A percentile compares a stretch with the other conserved stretches of the same genome.
Evolutionary conservation across 2,113 vertebrate genomes (phyloP).

Genomic region (Hiodon alosoides): DNA sequence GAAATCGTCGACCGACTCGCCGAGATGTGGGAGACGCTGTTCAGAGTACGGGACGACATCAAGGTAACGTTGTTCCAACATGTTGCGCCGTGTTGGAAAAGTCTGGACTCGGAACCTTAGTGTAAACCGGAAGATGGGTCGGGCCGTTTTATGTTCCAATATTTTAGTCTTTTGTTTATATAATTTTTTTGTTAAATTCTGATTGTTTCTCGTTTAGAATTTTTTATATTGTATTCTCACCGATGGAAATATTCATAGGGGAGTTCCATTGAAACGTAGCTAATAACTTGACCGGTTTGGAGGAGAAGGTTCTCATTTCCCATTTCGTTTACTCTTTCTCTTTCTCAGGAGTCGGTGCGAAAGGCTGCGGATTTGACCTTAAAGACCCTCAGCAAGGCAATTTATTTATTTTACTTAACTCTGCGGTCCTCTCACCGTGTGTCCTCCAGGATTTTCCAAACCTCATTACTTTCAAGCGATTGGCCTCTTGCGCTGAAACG

Average conservation of each 20-base stretch:
- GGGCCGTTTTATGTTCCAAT: no score
- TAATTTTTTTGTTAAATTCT: not conserved
- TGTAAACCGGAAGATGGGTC: no score
- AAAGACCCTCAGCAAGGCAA: slow-evolving; percentile 96
- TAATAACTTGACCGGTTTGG: no score
- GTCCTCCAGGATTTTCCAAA: not conserved
- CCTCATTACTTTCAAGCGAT: no score
- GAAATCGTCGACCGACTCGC: slow-evolving; percentile 84
- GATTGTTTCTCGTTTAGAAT: no score
- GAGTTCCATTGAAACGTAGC: no score
- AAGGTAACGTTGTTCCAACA: slow-evolving; percentile 65
- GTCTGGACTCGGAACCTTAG: not conserved
- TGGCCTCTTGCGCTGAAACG: no score
- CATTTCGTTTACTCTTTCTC: not conserved
- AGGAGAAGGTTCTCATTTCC: not conserved
- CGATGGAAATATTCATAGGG: no score
- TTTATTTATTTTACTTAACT: not conserved
- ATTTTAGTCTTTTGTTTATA: not conserved
- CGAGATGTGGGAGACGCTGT: slow-evolving; percentile 95
- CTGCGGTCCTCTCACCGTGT: not conserved
- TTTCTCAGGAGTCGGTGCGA: slow-evolving; percentile 85
- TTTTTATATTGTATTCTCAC: no score
- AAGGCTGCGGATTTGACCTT: slow-evolving; percentile 90
- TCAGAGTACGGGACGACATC: slow-evolving; percentile 96
- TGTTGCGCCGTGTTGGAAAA: not conserved